A percentile compares a stretch with the other conserved stretches of the same genome.
Evolutionary conservation across 2,888 invertebrate genomes (phyloP).

Genomic region (Eubasilissa splendida): DNA sequence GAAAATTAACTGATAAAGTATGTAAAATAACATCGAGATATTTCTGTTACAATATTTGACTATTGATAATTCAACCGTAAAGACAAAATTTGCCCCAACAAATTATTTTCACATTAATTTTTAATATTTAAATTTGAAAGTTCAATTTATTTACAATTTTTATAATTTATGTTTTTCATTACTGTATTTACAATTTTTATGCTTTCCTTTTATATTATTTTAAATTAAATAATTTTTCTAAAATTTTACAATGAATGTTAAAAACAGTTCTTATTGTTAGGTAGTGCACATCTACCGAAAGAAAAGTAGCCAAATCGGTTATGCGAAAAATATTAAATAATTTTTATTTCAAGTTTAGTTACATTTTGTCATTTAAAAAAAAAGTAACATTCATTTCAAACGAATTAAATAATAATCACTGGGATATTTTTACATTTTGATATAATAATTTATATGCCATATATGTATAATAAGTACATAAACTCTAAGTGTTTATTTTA

Average conservation of each 20-base stretch:
- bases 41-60: constrained; percentile 12
- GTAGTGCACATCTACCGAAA: not conserved
- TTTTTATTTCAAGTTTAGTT: no score
- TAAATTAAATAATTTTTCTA: not conserved
- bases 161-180: constrained; percentile 21
- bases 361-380: constrained; percentile 1
- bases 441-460: constrained; percentile 2
- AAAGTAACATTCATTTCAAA: not conserved
- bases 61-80: constrained; percentile 17
- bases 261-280: not conserved
- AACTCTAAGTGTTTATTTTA: constrained; percentile 15
- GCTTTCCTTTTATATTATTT: constrained; percentile 12
- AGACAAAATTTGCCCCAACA: constrained; percentile 21
- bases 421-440: constrained; percentile 32
- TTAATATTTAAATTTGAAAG: constrained; percentile 5
- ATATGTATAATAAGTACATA: constrained; percentile 36
- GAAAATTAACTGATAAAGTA: no score
- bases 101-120: constrained; percentile 14
- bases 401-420: constrained; percentile 26
- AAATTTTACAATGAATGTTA: not conserved
- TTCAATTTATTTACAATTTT: constrained; percentile 24
- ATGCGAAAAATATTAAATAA: no score
- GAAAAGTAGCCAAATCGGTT: not conserved
- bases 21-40: no score
- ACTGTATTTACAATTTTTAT: constrained; percentile 24